Evolutionary conservation across 2,888 invertebrate genomes (phyloP).

Genomic region (Dascillus cervinus): DNA sequence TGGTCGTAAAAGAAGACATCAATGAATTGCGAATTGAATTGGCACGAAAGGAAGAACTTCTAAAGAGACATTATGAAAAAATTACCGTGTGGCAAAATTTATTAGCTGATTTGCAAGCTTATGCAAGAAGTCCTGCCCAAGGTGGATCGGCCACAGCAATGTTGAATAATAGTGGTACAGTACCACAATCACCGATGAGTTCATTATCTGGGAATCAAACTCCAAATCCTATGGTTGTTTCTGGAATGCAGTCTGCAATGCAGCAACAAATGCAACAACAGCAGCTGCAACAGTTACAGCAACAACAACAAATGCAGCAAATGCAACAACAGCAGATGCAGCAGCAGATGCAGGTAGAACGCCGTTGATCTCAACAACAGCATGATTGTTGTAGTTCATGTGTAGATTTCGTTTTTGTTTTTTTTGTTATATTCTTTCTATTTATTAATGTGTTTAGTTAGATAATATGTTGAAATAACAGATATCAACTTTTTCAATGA

Average conservation of each 20-base stretch:
- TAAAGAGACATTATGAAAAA: constrained; percentile 84
- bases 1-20: constrained; percentile 87
- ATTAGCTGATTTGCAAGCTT: constrained; percentile 67
- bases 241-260: constrained; percentile 46
- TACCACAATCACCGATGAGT: constrained; percentile 32
- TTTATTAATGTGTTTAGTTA: constrained; percentile 1
- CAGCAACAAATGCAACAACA: constrained; percentile 39
- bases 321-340: constrained; percentile 50
- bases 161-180: constrained; percentile 37
- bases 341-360: constrained; percentile 57
- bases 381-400: constrained; percentile 26
- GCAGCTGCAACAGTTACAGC: constrained; percentile 47
- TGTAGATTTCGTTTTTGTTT: constrained; percentile 15
- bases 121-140: constrained; percentile 50
- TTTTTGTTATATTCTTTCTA: constrained; percentile 8
- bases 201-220: constrained; percentile 34
- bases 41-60: constrained; percentile 79
- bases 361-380: constrained; percentile 34
- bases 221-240: constrained; percentile 47
- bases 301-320: constrained; percentile 49
- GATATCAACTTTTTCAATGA: too few relatives aligned
- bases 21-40: constrained; percentile 78
- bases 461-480: too few relatives aligned
- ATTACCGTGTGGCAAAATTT: constrained; percentile 86
- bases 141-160: constrained; percentile 38